Evolutionary conservation across 1,140 invertebrate genomes (phyloP), one percentile per base, ranked within the genome.

Genomic region (Bursaphelenchus mucronatus): DNA sequence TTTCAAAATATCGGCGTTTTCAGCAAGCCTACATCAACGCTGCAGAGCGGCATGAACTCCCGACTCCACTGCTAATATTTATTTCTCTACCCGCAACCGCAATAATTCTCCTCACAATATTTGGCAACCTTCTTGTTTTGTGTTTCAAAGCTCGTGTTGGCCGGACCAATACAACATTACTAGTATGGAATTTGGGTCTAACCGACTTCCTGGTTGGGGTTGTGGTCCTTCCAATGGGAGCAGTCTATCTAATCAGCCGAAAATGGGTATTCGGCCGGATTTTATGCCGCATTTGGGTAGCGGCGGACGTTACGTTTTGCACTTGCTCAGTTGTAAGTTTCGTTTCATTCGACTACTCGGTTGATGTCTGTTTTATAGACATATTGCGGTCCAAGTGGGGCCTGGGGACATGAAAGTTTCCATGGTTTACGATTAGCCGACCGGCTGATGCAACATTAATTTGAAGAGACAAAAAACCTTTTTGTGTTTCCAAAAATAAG

Each of bases 261-360:
- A 72, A 76, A 40, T 86, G 85, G 85, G 63, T 76, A 0, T 80
- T 86, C 30, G 82, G 83, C 10, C 63, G 82, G 9, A 67, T 76
- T n/a, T 53, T 86, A 8, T 86, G 85, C 71, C 82, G 84, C 65
- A 65, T 85, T 54, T 86, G 82, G 81, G 84, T 83, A 8, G 83
- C 83, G 0, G 76, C 82, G 11, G 85, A 86, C 71, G 85, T 86
- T 3, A 80, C 84, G 15, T 79, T 86, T 64, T 86, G 85, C 76
- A 86, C 85, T 7, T 83, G 84, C 15, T 85, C 84, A 45, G 85
- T 86, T 61, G 80, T 86, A 43, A 85, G 83, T 70, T 67, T 1
- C 52, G 21, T 30, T 30, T 30, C 30, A 30, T 30, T 30, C 1
- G 30, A 5, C 30, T 30, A 30, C 30, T 30, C 30, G 30, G 30